Evolutionary conservation across 2,113 vertebrate genomes (phyloP).

Genomic region (Montifringilla adamsi): DNA sequence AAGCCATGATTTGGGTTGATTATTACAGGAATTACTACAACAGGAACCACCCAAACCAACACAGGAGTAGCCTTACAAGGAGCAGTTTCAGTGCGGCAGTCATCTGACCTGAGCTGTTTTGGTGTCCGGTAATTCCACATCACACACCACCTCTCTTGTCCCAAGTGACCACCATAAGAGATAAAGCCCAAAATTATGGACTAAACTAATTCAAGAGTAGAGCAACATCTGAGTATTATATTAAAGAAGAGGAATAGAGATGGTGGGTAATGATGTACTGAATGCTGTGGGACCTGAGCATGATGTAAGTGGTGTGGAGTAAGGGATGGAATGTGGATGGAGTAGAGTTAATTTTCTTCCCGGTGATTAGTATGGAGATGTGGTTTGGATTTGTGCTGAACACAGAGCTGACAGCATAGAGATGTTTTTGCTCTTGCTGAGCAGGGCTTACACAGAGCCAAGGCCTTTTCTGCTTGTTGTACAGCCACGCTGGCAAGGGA

Average conservation of each 20-base stretch:
- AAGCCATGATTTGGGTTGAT: background rate
- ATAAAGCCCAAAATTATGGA: background rate
- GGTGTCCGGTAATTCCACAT: background rate
- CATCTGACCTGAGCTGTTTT: background rate
- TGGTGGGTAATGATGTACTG: background rate
- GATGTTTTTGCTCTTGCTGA: background rate
- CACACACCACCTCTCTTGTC: background rate
- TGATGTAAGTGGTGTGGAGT: background rate
- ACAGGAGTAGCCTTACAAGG: background rate
- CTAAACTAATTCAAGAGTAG: background rate
- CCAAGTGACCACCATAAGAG: background rate
- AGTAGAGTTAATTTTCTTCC: background rate
- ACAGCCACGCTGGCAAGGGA: accelerated
- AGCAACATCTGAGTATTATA: background rate
- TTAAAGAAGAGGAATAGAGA: background rate
- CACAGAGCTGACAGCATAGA: background rate
- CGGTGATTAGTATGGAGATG: background rate
- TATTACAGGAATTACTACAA: background rate
- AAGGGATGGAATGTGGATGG: background rate
- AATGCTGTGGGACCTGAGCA: background rate
- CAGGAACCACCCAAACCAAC: accelerated
- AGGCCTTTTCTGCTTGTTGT: background rate
- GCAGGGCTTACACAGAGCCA: background rate
- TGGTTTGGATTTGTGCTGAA: background rate
- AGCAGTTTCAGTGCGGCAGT: background rate